Evolutionary conservation across 2,888 invertebrate genomes (phyloP).

Genomic region (Papilio protenor): DNA sequence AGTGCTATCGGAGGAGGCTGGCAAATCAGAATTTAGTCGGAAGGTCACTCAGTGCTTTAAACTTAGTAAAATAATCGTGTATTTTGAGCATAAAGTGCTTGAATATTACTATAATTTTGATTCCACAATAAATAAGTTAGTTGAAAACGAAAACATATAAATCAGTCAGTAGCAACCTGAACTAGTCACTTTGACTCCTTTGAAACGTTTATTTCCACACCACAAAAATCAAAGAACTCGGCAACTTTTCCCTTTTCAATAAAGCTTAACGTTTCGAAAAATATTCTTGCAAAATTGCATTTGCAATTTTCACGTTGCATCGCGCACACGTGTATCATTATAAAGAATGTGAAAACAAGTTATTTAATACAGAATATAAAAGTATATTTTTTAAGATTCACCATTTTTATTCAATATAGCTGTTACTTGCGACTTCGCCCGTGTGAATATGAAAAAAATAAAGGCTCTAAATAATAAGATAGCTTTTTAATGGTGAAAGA

Average conservation of each 20-base stretch:
- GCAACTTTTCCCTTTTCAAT: constrained; percentile 9
- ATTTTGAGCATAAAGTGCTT: neutral
- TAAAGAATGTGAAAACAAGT: constrained; percentile 9
- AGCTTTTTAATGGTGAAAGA: no score
- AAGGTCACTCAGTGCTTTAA: no score
- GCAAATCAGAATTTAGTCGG: no score
- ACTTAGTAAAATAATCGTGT: neutral
- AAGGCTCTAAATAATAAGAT: no score
- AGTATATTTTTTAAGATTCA: neutral
- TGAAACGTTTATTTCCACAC: constrained; percentile 3
- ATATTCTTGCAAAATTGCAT: constrained; percentile 17
- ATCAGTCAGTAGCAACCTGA: constrained; percentile 3
- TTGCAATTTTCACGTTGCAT: neutral
- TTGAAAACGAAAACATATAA: neutral
- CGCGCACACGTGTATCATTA: neutral
- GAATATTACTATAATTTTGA: neutral
- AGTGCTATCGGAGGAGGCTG: no score
- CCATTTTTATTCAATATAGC: no score
- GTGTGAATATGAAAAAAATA: no score
- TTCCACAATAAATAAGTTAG: neutral
- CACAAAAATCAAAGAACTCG: neutral
- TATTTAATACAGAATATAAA: neutral
- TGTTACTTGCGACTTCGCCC: no score
- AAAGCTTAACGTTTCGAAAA: constrained; percentile 11
- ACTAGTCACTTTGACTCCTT: constrained; percentile 14